Base-by-base conservation (phyloP, 2,888 invertebrate species). In the Drosophila niveifrons region DNA sequence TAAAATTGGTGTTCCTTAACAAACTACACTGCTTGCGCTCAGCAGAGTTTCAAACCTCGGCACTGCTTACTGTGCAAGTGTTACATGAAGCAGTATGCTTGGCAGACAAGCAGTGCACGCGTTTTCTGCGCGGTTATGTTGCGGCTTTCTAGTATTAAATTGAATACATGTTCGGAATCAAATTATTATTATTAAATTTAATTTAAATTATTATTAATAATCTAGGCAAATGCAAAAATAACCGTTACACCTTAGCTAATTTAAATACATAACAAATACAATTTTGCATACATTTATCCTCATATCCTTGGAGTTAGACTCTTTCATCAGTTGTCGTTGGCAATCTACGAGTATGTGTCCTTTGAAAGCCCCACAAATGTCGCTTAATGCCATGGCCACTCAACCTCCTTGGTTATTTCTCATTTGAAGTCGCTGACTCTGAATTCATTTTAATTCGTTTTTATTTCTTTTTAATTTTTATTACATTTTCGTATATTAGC, bases 381-480 rank as follows among this genome's bases (percentile, higher is more conserved):
- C 79, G 65, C 56, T 67, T 70, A 64, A 78, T 81, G 36, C 23
- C 41, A 48, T 52, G 36, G 46, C 18, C 18, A 11, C 39, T 18
- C 51, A 56, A 36, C 34, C 23, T 18, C 23, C 23, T 23, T 17
- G 10, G 4, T 7, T 53, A 13, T 59, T 59, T 64, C 41, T 52
- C 61, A 39, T 56, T 62, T 65, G 62, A 55, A 57, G 78, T 68
- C 66, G 69, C 55, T 64, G 76, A 73, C 80, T 85, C 70, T 59
- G 71, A 82, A 86, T 86, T 89, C 84, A 71, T 89, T 90, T 90
- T 89, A 91, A 90, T 89, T 90, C 83, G 85, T 79, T 90, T 91
- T 91, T 91, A 91, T 91, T 82, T 90, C 90, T 79, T 90, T 91
- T 91, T 90, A 91, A 91, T 90, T 91, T 91, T 91, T 91, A 91